phyloP scores from a whole-genome alignment of 1,140 invertebrate species.

The Pogonomyrmex barbatus region DNA sequence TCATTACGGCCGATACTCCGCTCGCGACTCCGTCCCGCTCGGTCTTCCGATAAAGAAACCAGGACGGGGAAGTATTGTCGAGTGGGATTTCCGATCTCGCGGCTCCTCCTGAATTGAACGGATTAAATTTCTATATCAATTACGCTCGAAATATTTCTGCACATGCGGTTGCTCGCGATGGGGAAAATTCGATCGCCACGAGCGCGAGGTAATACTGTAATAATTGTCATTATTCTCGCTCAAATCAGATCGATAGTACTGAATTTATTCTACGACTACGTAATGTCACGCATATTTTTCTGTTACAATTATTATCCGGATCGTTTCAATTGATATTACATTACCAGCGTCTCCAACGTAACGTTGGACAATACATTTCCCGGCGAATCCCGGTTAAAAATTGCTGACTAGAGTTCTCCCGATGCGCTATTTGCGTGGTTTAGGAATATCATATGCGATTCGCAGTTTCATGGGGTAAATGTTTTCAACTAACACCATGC shows the following conservation, averaged over 20 bases:
- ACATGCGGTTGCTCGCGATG: neutral
- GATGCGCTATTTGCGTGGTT: neutral
- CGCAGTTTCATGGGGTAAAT: slow-evolving; percentile 19
- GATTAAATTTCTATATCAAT: slow-evolving; percentile 67
- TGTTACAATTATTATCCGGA: neutral
- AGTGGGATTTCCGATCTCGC: slow-evolving; percentile 36
- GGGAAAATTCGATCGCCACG: neutral
- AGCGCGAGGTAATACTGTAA: slow-evolving; percentile 4
- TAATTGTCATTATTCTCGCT: slow-evolving; percentile 1
- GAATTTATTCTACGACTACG: slow-evolving; percentile 1
- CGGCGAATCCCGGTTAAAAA: neutral
- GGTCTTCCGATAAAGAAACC: slow-evolving; percentile 72
- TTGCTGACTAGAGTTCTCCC: neutral
- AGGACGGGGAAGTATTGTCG: slow-evolving; percentile 69
- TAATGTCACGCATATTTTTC: neutral
- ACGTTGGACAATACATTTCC: neutral
- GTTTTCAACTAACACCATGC: slow-evolving; percentile 1
- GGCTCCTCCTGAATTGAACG: slow-evolving; percentile 62
- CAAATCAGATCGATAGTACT: neutral
- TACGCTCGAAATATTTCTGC: slow-evolving; percentile 29
- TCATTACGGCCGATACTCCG: slow-evolving; percentile 76
- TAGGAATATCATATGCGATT: slow-evolving; percentile 25
- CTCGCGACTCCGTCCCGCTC: slow-evolving; percentile 58
- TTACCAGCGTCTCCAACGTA: neutral
- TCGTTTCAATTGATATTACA: neutral